phyloP scores from a whole-genome alignment of 2,888 invertebrate species.

The Entomobrya multifasciata region DNA sequence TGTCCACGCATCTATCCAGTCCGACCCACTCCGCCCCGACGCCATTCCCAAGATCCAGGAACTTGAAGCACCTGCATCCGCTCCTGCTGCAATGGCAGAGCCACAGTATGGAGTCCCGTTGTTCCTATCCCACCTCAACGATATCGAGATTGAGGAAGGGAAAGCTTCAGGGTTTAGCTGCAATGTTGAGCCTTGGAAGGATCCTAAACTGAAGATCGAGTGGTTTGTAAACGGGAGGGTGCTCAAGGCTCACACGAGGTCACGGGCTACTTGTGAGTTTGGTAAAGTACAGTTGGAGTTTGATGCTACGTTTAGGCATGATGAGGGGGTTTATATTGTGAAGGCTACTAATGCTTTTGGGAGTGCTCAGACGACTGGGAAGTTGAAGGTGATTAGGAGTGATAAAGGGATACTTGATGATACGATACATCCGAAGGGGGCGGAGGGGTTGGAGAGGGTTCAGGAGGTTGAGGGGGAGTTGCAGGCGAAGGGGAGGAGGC shows the following conservation, averaged over 20 bases:
- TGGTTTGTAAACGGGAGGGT: constrained; percentile 98
- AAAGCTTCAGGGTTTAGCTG: constrained; percentile 97
- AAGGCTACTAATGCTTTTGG: constrained; percentile 94
- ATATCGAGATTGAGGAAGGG: constrained; percentile 95
- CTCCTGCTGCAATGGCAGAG: constrained; percentile 86
- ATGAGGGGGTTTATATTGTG: constrained; percentile 93
- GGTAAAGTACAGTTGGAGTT: constrained; percentile 96
- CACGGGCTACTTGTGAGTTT: constrained; percentile 96
- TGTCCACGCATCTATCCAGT: constrained; percentile 89
- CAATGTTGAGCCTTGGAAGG: constrained; percentile 82
- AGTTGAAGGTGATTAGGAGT: constrained; percentile 86
- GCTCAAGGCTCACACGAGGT: constrained; percentile 92
- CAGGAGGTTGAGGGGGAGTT: constrained; percentile 91
- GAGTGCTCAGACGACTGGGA: constrained; percentile 93
- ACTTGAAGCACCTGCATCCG: constrained; percentile 89
- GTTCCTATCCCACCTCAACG: constrained; percentile 95
- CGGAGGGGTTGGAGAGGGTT: constrained; percentile 93
- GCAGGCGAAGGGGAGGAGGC: constrained; percentile 82
- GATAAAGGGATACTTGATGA: constrained; percentile 87
- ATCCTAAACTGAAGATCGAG: constrained; percentile 84
- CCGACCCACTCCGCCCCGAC: constrained; percentile 93
- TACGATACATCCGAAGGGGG: constrained; percentile 97
- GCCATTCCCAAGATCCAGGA: constrained; percentile 92
- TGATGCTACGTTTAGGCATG: constrained; percentile 92
- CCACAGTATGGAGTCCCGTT: constrained; percentile 94